phyloP scores from a whole-genome alignment of 2,113 vertebrate genomes.

The Dicrurus megarhynchus region DNA sequence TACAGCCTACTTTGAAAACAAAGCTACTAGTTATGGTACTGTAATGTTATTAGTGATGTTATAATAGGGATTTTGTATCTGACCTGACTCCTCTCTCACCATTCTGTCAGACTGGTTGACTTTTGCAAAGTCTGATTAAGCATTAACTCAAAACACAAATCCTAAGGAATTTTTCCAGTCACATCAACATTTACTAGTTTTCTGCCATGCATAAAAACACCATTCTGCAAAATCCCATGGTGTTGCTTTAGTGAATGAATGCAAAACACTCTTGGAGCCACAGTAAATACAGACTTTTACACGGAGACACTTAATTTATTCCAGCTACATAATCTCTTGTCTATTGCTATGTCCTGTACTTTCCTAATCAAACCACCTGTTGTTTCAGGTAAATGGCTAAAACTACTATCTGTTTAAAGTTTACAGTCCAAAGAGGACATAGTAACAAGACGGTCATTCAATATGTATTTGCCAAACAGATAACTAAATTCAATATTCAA shows the following conservation, averaged over 20 bases:
- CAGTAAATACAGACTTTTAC: not conserved
- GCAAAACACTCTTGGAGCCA: not conserved
- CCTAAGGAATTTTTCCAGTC: not conserved
- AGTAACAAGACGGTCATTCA: not conserved
- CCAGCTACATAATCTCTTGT: not conserved
- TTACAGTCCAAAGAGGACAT: not conserved
- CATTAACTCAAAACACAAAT: constrained; percentile 29
- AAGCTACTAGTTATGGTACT: not conserved
- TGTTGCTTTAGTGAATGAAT: not conserved
- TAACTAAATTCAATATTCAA: not conserved
- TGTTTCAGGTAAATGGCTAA: not conserved
- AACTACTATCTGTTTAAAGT: not conserved
- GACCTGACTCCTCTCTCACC: not conserved
- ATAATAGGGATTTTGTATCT: not conserved
- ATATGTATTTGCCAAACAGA: not conserved
- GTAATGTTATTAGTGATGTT: not conserved
- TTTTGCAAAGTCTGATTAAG: constrained; percentile 24
- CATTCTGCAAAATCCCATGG: not conserved
- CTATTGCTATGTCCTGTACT: not conserved
- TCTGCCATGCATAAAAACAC: not conserved
- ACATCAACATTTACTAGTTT: not conserved
- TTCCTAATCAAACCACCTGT: not conserved
- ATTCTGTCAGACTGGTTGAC: not conserved
- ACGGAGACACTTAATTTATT: not conserved
- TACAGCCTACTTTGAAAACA: not conserved